Conservation (phyloP, 2,888 invertebrate genomes). For the Bugula neritina region DNA sequence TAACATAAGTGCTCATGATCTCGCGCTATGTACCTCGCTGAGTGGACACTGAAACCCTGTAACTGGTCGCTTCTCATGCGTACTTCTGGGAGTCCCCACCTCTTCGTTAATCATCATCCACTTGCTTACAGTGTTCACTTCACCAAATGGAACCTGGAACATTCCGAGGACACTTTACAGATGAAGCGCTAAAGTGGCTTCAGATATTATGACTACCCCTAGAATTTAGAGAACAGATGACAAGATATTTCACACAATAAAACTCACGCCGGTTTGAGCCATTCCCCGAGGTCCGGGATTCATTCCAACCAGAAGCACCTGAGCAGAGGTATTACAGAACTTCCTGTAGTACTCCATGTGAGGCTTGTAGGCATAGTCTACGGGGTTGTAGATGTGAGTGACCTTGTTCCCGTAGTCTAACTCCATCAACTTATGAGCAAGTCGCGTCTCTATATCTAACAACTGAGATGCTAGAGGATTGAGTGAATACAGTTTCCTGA, state of each 20-base stretch:
- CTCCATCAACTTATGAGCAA: slow-evolving; percentile 53
- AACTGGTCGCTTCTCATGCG: slow-evolving; percentile 65
- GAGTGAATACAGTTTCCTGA: background rate
- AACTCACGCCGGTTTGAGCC: slow-evolving; percentile 81
- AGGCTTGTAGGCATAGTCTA: slow-evolving; percentile 73
- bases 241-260: too few species aligned
- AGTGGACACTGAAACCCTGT: slow-evolving; percentile 68
- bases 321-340: slow-evolving; percentile 62
- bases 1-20: too few species aligned
- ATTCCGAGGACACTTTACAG: too few species aligned
- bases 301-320: slow-evolving; percentile 81
- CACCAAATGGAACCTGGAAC: slow-evolving; percentile 78
- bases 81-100: slow-evolving; percentile 64
- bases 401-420: slow-evolving; percentile 59
- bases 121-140: slow-evolving; percentile 68
- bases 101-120: slow-evolving; percentile 69
- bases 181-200: background rate
- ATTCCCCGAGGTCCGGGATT: slow-evolving; percentile 96
- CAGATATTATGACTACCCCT: too few species aligned
- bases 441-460: slow-evolving; percentile 39
- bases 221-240: too few species aligned
- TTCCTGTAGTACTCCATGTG: slow-evolving; percentile 70
- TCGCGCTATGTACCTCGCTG: slow-evolving; percentile 69
- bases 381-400: slow-evolving; percentile 72
- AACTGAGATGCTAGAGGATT: slow-evolving; percentile 27